A percentile compares a stretch with the other conserved stretches of the same genome.
These are phyloP conservation scores for Laticauda laticaudata DNA, from an alignment of 2,113 vertebrate genomes.

Conservation along the genomic window DNA sequence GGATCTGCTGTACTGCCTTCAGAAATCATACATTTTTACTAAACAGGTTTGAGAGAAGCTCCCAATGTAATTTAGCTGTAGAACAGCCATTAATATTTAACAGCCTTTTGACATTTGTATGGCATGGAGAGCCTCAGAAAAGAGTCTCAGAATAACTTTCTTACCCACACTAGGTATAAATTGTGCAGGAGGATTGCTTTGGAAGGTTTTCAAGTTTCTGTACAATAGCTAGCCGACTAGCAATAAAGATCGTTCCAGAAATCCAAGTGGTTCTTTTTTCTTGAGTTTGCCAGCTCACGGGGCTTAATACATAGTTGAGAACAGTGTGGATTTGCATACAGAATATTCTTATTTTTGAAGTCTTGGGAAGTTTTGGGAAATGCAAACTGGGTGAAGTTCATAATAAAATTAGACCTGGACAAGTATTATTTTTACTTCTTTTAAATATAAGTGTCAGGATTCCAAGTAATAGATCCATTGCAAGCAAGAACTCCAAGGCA, in stretches of 20 bases:
- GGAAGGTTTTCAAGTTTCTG: neutral
- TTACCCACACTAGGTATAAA: neutral
- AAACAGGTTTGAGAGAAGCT: neutral
- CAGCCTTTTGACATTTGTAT: neutral
- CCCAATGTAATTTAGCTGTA: neutral
- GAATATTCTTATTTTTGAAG: neutral
- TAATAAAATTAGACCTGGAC: neutral
- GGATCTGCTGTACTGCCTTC: neutral
- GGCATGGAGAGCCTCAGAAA: neutral
- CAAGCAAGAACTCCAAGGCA: too few relatives aligned
- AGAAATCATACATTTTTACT: neutral
- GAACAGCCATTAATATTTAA: neutral
- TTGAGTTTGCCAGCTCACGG: neutral
- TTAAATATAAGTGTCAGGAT: neutral
- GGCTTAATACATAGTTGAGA: neutral
- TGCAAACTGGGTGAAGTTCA: neutral
- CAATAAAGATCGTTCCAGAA: neutral
- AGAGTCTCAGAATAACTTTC: neutral
- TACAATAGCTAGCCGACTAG: neutral
- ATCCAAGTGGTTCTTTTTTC: neutral
- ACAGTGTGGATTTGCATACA: neutral
- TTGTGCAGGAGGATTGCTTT: neutral
- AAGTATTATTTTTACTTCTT: neutral
- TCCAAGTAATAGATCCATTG: too few relatives aligned
- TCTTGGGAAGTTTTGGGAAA: neutral